These are phyloP conservation scores for Sigmodon hispidus DNA, from an alignment of 2,113 vertebrate species.

Conservation along the genomic window DNA sequence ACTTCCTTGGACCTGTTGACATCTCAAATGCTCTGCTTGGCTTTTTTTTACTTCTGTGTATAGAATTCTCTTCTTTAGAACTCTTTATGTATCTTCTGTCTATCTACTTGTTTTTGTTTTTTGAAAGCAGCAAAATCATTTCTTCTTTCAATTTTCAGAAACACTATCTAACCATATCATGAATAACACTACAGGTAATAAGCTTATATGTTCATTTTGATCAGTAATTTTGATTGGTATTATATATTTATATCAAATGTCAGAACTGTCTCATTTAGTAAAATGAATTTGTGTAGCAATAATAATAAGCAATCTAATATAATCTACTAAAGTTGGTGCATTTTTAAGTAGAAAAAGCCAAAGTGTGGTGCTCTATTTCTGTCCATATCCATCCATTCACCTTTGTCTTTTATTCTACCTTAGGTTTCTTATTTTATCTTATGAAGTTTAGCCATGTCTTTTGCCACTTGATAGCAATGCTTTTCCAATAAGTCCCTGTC, in stretches of 20 bases:
- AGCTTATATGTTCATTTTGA: neutral
- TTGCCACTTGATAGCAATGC: neutral
- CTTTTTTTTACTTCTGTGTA: neutral
- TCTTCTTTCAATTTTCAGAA: slow-evolving; percentile 27
- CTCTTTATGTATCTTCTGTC: neutral
- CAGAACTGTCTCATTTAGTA: neutral
- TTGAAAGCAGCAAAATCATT: slow-evolving; percentile 28
- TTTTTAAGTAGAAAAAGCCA: neutral
- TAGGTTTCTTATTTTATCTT: neutral
- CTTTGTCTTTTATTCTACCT: neutral
- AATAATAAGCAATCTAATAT: neutral
- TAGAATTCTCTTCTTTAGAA: slow-evolving; percentile 19
- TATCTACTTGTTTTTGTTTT: neutral
- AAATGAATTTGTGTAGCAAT: slow-evolving; percentile 17
- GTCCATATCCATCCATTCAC: neutral
- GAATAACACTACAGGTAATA: neutral
- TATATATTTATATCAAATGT: slow-evolving; percentile 37
- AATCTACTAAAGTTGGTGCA: neutral
- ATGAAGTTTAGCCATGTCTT: neutral
- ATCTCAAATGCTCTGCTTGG: neutral
- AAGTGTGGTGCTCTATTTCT: neutral
- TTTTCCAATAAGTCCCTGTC: neutral
- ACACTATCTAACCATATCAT: neutral
- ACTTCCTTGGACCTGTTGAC: neutral
- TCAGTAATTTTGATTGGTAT: neutral